Evolutionary conservation across 2,113 vertebrate species (phyloP), one percentile per base, ranked within the genome.

Genomic region (Microcebus griseorufus): DNA sequence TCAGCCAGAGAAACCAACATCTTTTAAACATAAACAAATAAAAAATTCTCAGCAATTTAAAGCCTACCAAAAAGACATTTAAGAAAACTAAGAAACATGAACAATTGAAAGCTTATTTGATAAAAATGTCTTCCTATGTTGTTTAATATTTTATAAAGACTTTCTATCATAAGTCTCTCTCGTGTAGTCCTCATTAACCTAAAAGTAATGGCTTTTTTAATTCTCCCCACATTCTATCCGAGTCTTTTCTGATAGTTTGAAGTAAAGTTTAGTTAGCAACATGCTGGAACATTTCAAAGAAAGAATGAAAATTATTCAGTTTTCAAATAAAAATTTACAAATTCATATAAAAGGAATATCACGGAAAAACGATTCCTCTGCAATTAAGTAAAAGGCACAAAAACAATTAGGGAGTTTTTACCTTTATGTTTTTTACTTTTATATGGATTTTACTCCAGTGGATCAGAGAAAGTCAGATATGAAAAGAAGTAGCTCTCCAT

Each of bases 191-290:
- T 84, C 60, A 22, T 78, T 97, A 58, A 60, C 42, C 9, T 93
- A 88, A 95, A 96, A 16, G 45, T 67, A 75, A 42, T 88, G 22
- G 80, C 69, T 85, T 94, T 58, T 94, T 96, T 83, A 97, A 82
- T 88, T 73, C 32, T 95, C 79, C 37, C 13, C 5, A 29, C 25
- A n/a, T 93, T 86, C 85, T 92, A 94, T 18, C 4, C 60, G 95
- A 81, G 67, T 96, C 11, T 86, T 60, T 73, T 86, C 34, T 96
- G 65, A 93, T 91, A 79, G 83, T 78, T 90, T 72, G 85, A 95
- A 83, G 67, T 80, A 96, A 80, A 32, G 1, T 95, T 98, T 25
- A 62, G 29, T 42, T 51, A 80, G 70, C n/a, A 75, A 72, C 73
- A 85, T 73, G 88, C 42, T 70, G 22, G 93, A 97, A 53, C 25